phyloP scores from a whole-genome alignment of 2,888 invertebrate species.

The Hydriomena furcata region DNA sequence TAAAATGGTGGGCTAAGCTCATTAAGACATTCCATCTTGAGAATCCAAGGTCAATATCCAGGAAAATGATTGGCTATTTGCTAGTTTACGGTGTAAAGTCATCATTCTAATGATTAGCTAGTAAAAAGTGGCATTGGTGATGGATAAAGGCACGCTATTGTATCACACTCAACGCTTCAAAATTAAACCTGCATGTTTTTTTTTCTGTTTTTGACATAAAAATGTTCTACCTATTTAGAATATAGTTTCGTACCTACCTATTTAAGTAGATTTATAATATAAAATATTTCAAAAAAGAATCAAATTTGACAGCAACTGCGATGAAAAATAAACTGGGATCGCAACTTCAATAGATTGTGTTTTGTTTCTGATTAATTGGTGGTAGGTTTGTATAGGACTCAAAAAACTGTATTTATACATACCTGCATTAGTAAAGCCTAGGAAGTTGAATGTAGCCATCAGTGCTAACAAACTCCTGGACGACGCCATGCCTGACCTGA shows the following conservation, averaged over 20 bases:
- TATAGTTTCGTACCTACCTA: too few relatives aligned
- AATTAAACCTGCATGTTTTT: too few relatives aligned
- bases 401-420: constrained; percentile 33
- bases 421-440: constrained; percentile 55
- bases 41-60: constrained; percentile 9
- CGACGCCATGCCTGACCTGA: constrained; percentile 61
- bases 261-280: too few relatives aligned
- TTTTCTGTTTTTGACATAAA: too few relatives aligned
- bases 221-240: too few relatives aligned
- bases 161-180: too few relatives aligned
- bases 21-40: constrained; percentile 8
- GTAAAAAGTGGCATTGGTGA: constrained; percentile 11
- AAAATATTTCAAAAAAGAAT: too few relatives aligned
- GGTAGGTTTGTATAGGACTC: too few relatives aligned
- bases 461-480: constrained; percentile 44
- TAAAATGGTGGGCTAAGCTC: neutral
- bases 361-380: too few relatives aligned
- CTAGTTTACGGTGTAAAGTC: neutral
- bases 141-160: neutral
- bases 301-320: too few relatives aligned
- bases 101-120: neutral
- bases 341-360: too few relatives aligned
- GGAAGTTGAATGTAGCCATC: constrained; percentile 43
- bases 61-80: neutral
- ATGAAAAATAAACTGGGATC: too few relatives aligned